Base-by-base conservation (phyloP, 2,888 invertebrate genomes). In the Brachyopa scutellaris region DNA sequence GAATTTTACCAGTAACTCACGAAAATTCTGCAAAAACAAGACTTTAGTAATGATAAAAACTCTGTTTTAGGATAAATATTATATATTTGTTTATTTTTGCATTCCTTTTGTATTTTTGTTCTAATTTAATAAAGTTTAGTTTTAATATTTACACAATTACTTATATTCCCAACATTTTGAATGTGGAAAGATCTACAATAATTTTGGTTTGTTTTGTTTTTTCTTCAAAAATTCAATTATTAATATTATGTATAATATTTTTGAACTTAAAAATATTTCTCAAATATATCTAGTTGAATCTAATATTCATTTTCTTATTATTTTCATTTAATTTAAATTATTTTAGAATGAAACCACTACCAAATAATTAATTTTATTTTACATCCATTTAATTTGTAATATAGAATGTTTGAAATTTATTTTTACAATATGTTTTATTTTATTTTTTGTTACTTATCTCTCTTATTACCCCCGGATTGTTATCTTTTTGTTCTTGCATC, bases 281-380 rank as follows among this genome's bases (percentile, higher is more conserved):
- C 42, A 51, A 66, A 31, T 64, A 33, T 55, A 57, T 77, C 80
- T 62, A 76, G 38, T 59, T 78, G 64, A 79, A 84, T 74, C 62
- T 70, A 61, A 55, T 67, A 72, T 64, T 57, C 49, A 40, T 45
- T 67, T 47, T 49, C 42, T 84, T 84, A 84, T 82, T 84, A 84
- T 78, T 67, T 55, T 19, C 4, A 5, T 26, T 5, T 26, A 5
- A 6, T 51, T 73, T 79, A 73, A 72, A 66, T 72, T 82, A 49
- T 74, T 77, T 84, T 74, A 67, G 47, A 66, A 57, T 85, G 84
- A 78, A 61, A 73, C 83, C 83, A 77, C 70, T 82, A 70, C 72
- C 78, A 80, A 73, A 72, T 79, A 84, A 78, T 79, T 69, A 74
- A 85, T 57, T 84, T 69, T 84, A 84, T 85, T 78, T 84, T 85